Base-by-base conservation (phyloP, 2,797 vertebrate genomes). In the Channallabes apus region DNA sequence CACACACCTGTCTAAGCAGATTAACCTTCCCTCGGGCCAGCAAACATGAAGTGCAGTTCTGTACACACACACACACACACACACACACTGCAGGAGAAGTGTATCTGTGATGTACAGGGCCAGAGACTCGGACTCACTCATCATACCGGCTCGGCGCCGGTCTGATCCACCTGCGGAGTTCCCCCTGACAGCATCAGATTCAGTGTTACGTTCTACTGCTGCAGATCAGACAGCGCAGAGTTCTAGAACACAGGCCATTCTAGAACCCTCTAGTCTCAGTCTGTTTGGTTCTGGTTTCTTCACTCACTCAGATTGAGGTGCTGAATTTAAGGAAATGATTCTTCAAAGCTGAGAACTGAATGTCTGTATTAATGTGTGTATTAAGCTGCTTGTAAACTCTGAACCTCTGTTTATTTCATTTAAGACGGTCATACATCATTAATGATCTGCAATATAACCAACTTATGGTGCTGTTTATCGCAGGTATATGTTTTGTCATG, bases 11-110 rank as follows among this genome's bases (percentile, higher is more conserved):
- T 94, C 92, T 91, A 91, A 91, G 90, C 91, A 91, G 89, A 94
- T 94, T 94, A 95, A 95, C 93, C 94, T 95, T 93, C 93, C 89
- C 92, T 91, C 91, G 88, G 90, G 91, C 88, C 92, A 86, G 89
- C 86, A 90, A 90, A 82, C 68, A 90, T 87, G 27, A 77, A 58
- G 73, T 32, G 54, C 29, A 35, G 46, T 18, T 58, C 73, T 68
- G 85, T 83, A 88, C 87, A 87, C 83, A 86, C 59, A 86, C 87
- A 78, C 83, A 89, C 82, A 82, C 78, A 84, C 77, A 83, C 85
- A 84, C 77, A 92, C 41, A 86, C 72, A 90, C 46, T 75, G 27
- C 51, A 58, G 27, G 29, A 59, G 20, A 24, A 2, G 69, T 2
- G 22, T 29, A 9, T 27, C 2, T 29, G n/a, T 29, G 7, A 27